Evolutionary conservation across 2,888 invertebrate species (phyloP).

Genomic region (Caenorhabditis sulstoni): DNA sequence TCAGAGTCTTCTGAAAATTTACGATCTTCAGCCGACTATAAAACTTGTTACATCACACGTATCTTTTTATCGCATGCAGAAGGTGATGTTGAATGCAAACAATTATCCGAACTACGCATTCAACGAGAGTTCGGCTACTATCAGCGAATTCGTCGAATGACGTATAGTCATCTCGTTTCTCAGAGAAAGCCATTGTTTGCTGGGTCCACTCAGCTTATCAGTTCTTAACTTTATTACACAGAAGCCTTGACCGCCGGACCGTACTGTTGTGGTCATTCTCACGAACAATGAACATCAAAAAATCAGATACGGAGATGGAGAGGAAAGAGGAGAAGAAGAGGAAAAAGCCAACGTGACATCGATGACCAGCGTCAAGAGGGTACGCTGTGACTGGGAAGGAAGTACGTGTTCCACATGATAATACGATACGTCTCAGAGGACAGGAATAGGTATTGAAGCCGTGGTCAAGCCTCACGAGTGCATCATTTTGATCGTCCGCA

Average conservation of each 20-base stretch:
- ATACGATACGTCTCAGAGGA: slow-evolving; percentile 1
- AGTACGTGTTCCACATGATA: slow-evolving; percentile 33
- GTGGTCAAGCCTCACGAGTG: slow-evolving; percentile 18
- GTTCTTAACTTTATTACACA: slow-evolving; percentile 25
- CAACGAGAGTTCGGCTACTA: slow-evolving; percentile 6
- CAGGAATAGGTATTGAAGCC: slow-evolving; percentile 32
- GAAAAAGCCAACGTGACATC: slow-evolving; percentile 14
- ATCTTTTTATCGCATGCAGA: neutral
- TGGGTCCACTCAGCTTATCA: slow-evolving; percentile 24
- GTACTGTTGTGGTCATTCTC: slow-evolving; percentile 44
- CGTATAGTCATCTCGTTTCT: neutral
- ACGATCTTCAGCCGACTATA: slow-evolving; percentile 12
- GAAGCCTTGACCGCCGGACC: slow-evolving; percentile 29
- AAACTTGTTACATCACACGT: slow-evolving; percentile 6
- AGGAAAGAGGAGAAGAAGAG: neutral
- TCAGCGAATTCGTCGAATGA: slow-evolving; percentile 30
- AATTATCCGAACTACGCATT: neutral
- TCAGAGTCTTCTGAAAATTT: slow-evolving; percentile 8
- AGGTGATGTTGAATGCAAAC: slow-evolving; percentile 22
- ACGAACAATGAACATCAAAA: slow-evolving; percentile 30
- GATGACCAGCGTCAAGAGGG: slow-evolving; percentile 10
- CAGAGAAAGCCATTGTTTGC: neutral
- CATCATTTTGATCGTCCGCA: slow-evolving; percentile 42
- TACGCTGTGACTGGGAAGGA: slow-evolving; percentile 28
- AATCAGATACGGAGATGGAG: slow-evolving; percentile 11